Conservation (phyloP, 2,113 vertebrate genomes). For the Jacana jacana region DNA sequence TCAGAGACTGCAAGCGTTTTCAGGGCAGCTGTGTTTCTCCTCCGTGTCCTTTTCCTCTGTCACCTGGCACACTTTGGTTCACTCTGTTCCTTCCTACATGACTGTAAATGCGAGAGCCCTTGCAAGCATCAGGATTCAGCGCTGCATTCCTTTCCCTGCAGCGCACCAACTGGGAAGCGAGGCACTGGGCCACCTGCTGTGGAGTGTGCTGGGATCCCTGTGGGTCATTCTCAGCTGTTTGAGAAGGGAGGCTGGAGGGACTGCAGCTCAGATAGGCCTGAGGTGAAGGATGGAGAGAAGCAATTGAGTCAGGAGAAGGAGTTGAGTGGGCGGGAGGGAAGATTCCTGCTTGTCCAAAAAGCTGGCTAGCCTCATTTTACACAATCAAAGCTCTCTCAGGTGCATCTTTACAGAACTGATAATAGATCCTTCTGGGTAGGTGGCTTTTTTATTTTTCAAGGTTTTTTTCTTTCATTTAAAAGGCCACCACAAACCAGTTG, state of each 20-base stretch:
- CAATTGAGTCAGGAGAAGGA: not conserved
- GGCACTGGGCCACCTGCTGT: not conserved
- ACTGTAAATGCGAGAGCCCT: not conserved
- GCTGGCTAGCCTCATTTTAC: not conserved
- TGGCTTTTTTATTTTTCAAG: not conserved
- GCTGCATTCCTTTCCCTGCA: not conserved
- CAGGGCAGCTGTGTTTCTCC: not conserved
- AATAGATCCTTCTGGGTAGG: not conserved
- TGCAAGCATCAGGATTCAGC: not conserved
- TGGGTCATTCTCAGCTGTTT: conserved; percentile 31
- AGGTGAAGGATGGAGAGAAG: not conserved
- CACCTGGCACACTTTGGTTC: not conserved
- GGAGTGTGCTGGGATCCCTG: not conserved
- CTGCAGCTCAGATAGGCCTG: not conserved
- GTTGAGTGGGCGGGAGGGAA: not conserved
- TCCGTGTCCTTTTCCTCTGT: not conserved
- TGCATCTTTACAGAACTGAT: not conserved
- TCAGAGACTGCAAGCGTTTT: not conserved
- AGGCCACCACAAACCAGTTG: not conserved
- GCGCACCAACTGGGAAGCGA: accelerated
- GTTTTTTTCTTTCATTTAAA: not conserved
- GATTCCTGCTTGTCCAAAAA: not conserved
- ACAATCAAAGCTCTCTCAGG: not conserved
- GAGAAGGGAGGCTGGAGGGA: not conserved
- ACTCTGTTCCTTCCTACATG: not conserved